Evolutionary conservation across 2,113 vertebrate species (phyloP).

Genomic region (Ptilorrhoa leucosticta): DNA sequence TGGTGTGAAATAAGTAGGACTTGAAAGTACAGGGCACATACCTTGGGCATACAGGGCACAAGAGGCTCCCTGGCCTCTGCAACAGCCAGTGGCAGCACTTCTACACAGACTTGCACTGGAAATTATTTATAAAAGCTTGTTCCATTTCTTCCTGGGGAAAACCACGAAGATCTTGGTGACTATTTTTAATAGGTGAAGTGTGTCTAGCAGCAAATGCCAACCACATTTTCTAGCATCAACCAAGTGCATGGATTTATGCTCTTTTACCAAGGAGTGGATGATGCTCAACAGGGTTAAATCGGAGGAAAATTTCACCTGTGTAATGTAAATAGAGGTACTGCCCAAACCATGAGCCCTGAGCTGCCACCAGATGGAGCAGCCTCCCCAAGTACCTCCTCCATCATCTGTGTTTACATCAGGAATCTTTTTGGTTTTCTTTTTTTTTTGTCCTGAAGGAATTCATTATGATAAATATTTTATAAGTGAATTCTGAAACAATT

Average conservation of each 20-base stretch:
- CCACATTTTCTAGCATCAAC: accelerated
- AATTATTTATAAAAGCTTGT: neutral
- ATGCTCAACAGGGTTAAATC: neutral
- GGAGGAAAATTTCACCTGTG: neutral
- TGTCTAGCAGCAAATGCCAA: neutral
- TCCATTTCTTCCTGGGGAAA: neutral
- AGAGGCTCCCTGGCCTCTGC: neutral
- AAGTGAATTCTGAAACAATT: neutral
- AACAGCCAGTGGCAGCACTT: neutral
- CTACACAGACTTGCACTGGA: neutral
- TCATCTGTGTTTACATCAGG: neutral
- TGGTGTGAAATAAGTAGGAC: neutral
- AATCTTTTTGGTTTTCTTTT: accelerated
- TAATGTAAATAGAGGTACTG: neutral
- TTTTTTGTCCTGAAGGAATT: neutral
- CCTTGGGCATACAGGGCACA: too few species aligned
- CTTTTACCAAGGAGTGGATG: neutral
- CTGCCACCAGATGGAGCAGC: neutral
- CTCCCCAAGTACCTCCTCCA: neutral
- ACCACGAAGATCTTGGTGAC: neutral
- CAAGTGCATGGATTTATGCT: accelerated
- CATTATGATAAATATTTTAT: constrained; percentile 21
- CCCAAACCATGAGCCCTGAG: neutral
- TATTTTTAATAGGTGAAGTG: neutral
- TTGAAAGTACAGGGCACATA: neutral